Base-by-base conservation (phyloP, 2,113 vertebrate species). In the Phalacrocorax brasilianus region DNA sequence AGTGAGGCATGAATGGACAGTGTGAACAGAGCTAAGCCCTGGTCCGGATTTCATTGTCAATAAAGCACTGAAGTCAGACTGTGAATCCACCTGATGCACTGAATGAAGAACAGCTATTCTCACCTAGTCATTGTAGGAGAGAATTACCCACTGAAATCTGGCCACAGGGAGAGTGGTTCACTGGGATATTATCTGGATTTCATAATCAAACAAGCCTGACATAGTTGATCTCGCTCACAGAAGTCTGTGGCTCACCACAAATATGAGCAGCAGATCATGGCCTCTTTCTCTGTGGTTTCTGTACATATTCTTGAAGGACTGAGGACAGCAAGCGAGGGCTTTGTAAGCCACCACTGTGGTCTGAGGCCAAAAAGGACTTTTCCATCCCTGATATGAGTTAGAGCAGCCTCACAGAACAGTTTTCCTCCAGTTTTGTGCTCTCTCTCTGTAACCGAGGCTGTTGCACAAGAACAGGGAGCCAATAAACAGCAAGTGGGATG, bases 71-170 rank as follows among this genome's bases (percentile, higher is more conserved):
- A 74, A 50, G 20, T 74, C 47, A 30, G 28, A 55, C 61, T 67
- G 11, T 13, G 53, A 49, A 78, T n/a, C 47, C 32, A 35, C 24
- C 21, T 28, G 30, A 68, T 20, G 7, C 14, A 42, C 7, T 56
- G 35, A 55, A 17, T 74, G 28, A 62, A 62, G 62, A 33, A 6
- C 14, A 15, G 3, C 35, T n/a, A 0, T 49, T 73, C 19, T 50
- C 72, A 59, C 0, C 0, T 3, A 33, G 15, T n/a, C 27, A 13
- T 30, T 4, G 2, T 5, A 55, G 61, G 26, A 53, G 71, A n/a
- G 35, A 26, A 52, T 58, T 50, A 45, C 32, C 19, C 45, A 19
- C 8, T 26, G 30, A 66, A 62, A 38, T 9, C 45, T 47, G 11
- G 4, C 38, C 5, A 4, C 28, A 38, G 26, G 0, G 0, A 10